phyloP scores from a whole-genome alignment of 2,888 invertebrate genomes.

The Eristalis arbustorum region DNA sequence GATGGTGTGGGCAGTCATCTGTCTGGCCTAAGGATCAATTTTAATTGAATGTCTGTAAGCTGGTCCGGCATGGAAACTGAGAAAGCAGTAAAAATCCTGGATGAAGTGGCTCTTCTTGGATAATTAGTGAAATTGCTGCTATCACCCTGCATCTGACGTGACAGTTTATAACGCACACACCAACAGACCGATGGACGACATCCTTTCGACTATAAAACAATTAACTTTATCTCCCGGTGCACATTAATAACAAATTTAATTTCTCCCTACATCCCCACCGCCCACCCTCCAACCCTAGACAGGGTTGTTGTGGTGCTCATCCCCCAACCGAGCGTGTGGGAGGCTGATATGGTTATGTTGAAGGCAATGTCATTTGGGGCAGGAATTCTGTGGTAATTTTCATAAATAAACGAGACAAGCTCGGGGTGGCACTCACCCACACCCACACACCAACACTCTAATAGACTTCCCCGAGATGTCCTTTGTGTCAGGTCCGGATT shows the following conservation, averaged over 20 bases:
- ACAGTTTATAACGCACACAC: conserved; percentile 37
- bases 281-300: too few relatives aligned
- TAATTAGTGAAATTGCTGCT: conserved; percentile 60
- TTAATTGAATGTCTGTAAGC: conserved; percentile 27
- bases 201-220: conserved; percentile 65
- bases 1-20: neutral
- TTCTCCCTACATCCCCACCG: too few relatives aligned
- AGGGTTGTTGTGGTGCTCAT: neutral
- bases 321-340: neutral
- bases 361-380: conserved; percentile 22
- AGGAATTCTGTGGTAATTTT: conserved; percentile 42
- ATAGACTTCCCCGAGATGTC: neutral
- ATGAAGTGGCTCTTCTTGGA: conserved; percentile 37
- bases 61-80: conserved; percentile 4
- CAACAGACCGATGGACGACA: conserved; percentile 24
- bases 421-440: neutral
- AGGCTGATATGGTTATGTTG: conserved; percentile 1
- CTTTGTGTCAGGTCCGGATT: neutral
- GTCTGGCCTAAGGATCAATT: conserved; percentile 7
- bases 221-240: conserved; percentile 61
- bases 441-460: neutral
- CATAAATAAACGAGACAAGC: conserved; percentile 41
- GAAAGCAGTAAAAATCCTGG: neutral
- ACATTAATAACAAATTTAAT: conserved; percentile 64
- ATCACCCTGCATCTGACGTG: conserved; percentile 51